Percentiles rank a stretch among this genome's conserved stretches.
phyloP scores from a whole-genome alignment of 2,797 vertebrate species.

The Toxotes lorentzi region DNA sequence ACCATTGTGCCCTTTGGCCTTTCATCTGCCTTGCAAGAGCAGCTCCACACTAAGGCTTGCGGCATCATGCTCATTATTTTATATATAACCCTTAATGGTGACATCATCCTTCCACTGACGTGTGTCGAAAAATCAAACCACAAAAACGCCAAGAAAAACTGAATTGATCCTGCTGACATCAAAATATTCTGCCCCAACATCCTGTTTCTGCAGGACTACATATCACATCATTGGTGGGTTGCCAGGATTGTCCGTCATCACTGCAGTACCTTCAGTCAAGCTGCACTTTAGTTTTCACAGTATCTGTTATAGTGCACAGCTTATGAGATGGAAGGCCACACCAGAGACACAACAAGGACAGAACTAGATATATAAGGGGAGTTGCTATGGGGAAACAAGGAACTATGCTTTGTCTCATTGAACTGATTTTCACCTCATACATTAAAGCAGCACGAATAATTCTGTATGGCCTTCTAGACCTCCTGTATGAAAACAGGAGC shows the following conservation, averaged over 20 bases:
- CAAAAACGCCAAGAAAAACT: not conserved
- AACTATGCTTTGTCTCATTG: slow-evolving; percentile 50
- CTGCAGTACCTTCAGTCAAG: not conserved
- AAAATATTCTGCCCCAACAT: not conserved
- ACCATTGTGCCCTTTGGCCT: not conserved
- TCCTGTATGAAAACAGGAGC: slow-evolving; percentile 41
- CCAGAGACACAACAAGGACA: slow-evolving; percentile 55
- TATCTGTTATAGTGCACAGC: slow-evolving; percentile 45
- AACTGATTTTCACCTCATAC: slow-evolving; percentile 1
- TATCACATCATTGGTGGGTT: not conserved
- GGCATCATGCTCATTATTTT: not conserved
- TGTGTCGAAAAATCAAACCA: not conserved
- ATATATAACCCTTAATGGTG: not conserved
- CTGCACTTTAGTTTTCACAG: not conserved
- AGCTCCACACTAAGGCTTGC: not conserved
- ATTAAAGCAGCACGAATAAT: slow-evolving; percentile 16
- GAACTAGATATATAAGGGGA: slow-evolving; percentile 17
- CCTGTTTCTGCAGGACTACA: not conserved
- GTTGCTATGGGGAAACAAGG: not conserved
- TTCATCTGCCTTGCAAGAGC: not conserved
- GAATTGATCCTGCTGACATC: not conserved
- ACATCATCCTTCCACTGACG: not conserved
- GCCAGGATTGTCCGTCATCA: not conserved
- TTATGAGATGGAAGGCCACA: slow-evolving; percentile 43
- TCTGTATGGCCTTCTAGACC: slow-evolving; percentile 3